phyloP scores from a whole-genome alignment of 2,113 vertebrate species.

The Andinoacara biseriatus region DNA sequence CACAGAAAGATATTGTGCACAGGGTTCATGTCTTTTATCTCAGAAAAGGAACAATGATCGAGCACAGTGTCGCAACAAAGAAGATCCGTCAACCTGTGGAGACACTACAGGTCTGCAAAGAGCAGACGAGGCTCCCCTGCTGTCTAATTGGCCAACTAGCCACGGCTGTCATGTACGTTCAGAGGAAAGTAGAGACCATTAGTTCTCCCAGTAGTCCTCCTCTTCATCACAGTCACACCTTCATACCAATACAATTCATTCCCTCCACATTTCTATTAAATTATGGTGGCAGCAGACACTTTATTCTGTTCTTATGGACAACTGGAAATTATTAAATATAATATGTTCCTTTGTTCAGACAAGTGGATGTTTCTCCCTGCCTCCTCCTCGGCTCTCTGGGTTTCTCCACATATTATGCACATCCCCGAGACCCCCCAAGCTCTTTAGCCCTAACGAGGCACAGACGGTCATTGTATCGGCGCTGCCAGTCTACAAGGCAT shows the following conservation, averaged over 20 bases:
- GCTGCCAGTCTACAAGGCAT: slow-evolving; percentile 38
- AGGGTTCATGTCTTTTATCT: slow-evolving; percentile 2
- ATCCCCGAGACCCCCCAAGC: slow-evolving; percentile 28
- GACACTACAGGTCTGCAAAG: slow-evolving; percentile 47
- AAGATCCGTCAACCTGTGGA: slow-evolving; percentile 49
- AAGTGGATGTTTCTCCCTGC: background rate
- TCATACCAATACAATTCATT: slow-evolving; percentile 19
- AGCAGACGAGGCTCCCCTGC: slow-evolving; percentile 44
- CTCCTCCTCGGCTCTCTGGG: background rate
- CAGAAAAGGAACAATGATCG: slow-evolving; percentile 24
- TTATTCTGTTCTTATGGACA: slow-evolving; percentile 1
- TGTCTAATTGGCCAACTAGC: slow-evolving; percentile 74
- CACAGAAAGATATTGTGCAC: background rate
- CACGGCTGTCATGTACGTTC: slow-evolving; percentile 56
- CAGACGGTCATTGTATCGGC: slow-evolving; percentile 51
- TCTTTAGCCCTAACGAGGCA: slow-evolving; percentile 72
- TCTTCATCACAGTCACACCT: slow-evolving; percentile 33
- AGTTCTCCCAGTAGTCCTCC: slow-evolving; percentile 29
- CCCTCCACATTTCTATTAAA: slow-evolving; percentile 10
- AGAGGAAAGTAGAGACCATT: slow-evolving; percentile 50
- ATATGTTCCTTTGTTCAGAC: slow-evolving; percentile 42
- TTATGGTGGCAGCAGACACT: slow-evolving; percentile 1
- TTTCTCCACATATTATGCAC: slow-evolving; percentile 23
- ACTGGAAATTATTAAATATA: slow-evolving; percentile 38
- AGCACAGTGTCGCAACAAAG: slow-evolving; percentile 42